Evolutionary conservation across 2,113 vertebrate genomes (phyloP).

Genomic region (Madoqua kirkii): DNA sequence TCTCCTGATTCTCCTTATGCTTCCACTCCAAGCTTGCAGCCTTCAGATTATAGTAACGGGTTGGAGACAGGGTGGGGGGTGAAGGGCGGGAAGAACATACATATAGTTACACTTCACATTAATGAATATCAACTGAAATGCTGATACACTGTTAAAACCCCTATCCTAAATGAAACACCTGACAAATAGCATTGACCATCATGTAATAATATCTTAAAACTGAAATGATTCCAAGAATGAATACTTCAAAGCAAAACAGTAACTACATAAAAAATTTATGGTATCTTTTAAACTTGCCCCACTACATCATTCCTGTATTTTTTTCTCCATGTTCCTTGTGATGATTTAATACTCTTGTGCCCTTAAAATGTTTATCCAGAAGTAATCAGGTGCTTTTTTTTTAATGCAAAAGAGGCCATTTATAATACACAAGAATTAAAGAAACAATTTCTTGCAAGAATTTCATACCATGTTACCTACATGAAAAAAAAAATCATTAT

Average conservation of each 20-base stretch:
- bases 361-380: background rate
- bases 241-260: background rate
- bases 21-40: slow-evolving; percentile 97
- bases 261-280: background rate
- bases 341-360: background rate
- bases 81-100: slow-evolving; percentile 45
- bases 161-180: background rate
- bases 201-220: slow-evolving; percentile 1
- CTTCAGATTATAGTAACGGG: slow-evolving; percentile 73
- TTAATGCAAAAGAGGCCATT: background rate
- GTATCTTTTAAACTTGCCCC: background rate
- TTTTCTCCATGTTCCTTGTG: background rate
- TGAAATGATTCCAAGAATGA: background rate
- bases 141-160: background rate
- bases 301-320: background rate
- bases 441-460: background rate
- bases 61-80: rapidly evolving
- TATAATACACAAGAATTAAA: background rate
- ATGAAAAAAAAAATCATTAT: background rate
- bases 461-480: background rate
- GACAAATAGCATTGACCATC: background rate
- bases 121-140: background rate
- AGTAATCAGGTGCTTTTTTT: background rate
- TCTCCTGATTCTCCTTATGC: slow-evolving; percentile 95
- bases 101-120: slow-evolving; percentile 46